phyloP scores from a whole-genome alignment of 2,888 invertebrate genomes.

The Trissonchulus latispiculum region DNA sequence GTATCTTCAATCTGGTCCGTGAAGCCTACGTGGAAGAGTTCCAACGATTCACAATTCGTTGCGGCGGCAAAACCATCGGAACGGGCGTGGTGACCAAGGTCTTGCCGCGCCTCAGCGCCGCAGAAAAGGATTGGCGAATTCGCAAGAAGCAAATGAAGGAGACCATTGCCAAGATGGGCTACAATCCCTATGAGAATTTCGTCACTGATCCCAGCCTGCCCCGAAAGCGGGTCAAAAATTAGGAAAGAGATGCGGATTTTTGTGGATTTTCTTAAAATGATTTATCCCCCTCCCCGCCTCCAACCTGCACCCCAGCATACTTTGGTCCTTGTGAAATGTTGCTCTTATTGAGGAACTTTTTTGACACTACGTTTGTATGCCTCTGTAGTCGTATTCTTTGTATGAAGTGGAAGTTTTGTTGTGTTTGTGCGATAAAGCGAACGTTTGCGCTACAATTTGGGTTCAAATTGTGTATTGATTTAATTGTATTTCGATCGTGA shows the following conservation, averaged over 20 bases:
- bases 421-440: no score
- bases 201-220: conserved; percentile 15
- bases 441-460: no score
- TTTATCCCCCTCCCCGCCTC: no score
- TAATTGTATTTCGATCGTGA: no score
- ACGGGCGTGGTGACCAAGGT: conserved; percentile 86
- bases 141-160: conserved; percentile 39
- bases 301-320: no score
- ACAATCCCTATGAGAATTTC: conserved; percentile 38
- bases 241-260: background rate
- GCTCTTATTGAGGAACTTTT: no score
- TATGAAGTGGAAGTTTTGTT: no score
- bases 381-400: no score
- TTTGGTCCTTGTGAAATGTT: no score
- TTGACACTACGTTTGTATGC: no score
- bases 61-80: conserved; percentile 58
- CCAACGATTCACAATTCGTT: conserved; percentile 12
- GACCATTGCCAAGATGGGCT: conserved; percentile 41
- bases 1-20: background rate
- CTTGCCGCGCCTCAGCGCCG: conserved; percentile 57
- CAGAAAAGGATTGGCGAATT: conserved; percentile 59
- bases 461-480: no score
- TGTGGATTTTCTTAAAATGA: no score
- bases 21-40: background rate
- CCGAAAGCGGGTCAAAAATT: background rate